Evolutionary conservation across 1,140 invertebrate genomes (phyloP), one percentile per base, ranked within the genome.

Genomic region (Campoletis sonorensis): DNA sequence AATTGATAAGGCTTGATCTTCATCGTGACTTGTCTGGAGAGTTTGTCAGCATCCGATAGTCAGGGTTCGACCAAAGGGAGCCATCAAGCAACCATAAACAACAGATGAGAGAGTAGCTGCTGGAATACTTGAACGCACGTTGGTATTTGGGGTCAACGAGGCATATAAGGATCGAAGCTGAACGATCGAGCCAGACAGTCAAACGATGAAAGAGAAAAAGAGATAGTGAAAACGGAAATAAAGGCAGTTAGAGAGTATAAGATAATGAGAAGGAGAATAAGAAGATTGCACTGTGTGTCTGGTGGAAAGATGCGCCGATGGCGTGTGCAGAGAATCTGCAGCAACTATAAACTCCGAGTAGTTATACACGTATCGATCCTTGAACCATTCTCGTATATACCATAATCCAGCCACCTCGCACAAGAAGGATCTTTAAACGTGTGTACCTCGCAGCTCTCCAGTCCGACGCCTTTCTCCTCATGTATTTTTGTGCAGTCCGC

Each of bases 141-240:
- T 82, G 85, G 86, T 85, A 87, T 87, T 87, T 85, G 80, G 85
- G 84, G 85, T 87, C 85, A 87, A 84, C 79, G 51, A 79, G 81
- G 71, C 61, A 72, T 33, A 70, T 68, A 33, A 78, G 54, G 68
- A 40, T 4, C 70, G 72, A 64, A n/a, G 72, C 30, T 26, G 68
- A 64, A 80, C 23, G 81, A 27, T 77, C 21, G 27, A 21, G 13
- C 67, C 67, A 79, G 76, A 58, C 61, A 70, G 40, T 21, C 70
- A 49, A 71, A 54, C 16, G 21, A 79, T 67, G 27, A 79, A 54
- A 26, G 79, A 61, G 68, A 27, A 79, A 81, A 79, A 82, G 81
- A 81, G 79, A 67, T 51, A 33, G 1, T 5, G 26, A 70, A n/a
- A 70, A 70, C 61, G 61, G 61, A 64, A 26, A 64, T 27, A 23